Evolutionary conservation across 2,797 vertebrate species (phyloP).

Genomic region (Silurus aristotelis): DNA sequence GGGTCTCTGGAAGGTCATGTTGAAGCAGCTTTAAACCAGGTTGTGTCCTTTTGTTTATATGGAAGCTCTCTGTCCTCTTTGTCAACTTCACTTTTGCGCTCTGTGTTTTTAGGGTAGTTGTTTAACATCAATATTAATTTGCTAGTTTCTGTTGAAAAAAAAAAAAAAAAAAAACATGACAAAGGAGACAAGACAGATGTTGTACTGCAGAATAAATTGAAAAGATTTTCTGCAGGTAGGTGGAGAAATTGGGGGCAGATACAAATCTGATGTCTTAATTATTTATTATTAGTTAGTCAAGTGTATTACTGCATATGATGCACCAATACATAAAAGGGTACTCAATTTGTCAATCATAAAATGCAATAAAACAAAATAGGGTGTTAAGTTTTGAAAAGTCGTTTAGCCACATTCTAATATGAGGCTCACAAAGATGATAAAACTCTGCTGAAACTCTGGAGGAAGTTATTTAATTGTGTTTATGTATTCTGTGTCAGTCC

Average conservation of each 20-base stretch:
- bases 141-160: neutral
- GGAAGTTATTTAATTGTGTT: neutral
- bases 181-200: neutral
- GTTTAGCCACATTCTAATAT: neutral
- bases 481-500: neutral
- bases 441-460: neutral
- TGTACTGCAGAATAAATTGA: neutral
- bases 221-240: too few relatives aligned
- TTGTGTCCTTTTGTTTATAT: conserved; percentile 1
- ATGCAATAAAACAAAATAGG: neutral
- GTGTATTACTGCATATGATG: neutral
- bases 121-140: conserved; percentile 15
- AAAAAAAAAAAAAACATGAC: neutral
- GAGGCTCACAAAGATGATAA: neutral
- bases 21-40: conserved; percentile 25
- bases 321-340: neutral
- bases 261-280: neutral
- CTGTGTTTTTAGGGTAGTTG: neutral
- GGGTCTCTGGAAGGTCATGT: conserved; percentile 46
- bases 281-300: neutral
- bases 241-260: neutral
- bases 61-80: neutral
- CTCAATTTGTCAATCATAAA: neutral
- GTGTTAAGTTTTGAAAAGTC: neutral
- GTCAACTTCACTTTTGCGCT: neutral